phyloP scores from a whole-genome alignment of 2,113 vertebrate species.

The Zapus hudsonius region DNA sequence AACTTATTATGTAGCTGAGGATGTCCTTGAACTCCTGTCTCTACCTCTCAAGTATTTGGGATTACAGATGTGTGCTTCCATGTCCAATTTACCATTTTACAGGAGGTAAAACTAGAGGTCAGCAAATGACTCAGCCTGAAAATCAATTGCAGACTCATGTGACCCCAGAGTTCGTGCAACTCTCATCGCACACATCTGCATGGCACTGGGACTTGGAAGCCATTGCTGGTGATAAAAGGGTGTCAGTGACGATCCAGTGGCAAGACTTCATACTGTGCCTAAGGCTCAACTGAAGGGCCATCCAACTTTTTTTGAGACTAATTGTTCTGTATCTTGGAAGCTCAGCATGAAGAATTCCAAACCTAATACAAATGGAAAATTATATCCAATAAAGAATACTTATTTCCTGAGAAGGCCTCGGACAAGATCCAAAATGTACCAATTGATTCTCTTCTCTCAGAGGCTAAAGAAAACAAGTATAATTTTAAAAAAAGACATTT shows the following conservation, averaged over 20 bases:
- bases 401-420: neutral
- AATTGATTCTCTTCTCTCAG: constrained; percentile 11
- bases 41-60: too few relatives aligned
- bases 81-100: too few relatives aligned
- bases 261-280: neutral
- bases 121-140: neutral
- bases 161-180: neutral
- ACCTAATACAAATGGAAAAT: neutral
- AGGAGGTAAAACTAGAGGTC: neutral
- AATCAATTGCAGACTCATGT: neutral
- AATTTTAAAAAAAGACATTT: neutral
- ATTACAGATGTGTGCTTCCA: too few relatives aligned
- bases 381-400: neutral
- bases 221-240: neutral
- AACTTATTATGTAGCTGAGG: neutral
- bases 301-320: neutral
- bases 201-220: neutral
- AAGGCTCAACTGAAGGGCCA: neutral
- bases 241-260: neutral
- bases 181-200: neutral
- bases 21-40: too few relatives aligned
- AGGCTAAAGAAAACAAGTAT: neutral
- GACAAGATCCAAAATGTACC: neutral
- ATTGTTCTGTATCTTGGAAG: constrained; percentile 1
- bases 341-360: neutral